These are phyloP conservation scores for Calameuta filiformis DNA, from an alignment of 2,888 invertebrate species.

Conservation along the genomic window DNA sequence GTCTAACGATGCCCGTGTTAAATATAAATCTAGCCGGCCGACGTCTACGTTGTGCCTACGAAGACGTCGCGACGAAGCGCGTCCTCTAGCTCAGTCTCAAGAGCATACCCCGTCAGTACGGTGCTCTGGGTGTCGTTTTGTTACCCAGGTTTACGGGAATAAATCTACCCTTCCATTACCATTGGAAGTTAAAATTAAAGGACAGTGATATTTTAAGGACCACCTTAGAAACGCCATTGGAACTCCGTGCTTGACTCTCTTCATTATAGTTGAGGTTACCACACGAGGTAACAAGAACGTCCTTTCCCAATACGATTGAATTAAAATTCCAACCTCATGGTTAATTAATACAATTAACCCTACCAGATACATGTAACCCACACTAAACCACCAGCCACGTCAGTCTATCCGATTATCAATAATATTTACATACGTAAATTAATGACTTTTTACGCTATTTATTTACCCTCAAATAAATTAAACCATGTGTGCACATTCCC, in stretches of 20 bases:
- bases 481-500: background rate
- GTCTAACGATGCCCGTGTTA: constrained; percentile 48
- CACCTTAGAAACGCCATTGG: background rate
- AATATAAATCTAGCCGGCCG: constrained; percentile 62
- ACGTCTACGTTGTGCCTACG: constrained; percentile 49
- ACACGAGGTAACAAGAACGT: background rate
- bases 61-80: constrained; percentile 44
- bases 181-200: constrained; percentile 3
- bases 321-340: background rate
- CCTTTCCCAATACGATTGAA: background rate
- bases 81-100: constrained; percentile 66
- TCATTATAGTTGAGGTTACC: background rate
- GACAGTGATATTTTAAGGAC: constrained; percentile 10
- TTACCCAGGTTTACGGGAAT: constrained; percentile 5
- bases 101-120: constrained; percentile 58
- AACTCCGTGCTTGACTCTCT: background rate
- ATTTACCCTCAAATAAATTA: constrained; percentile 10
- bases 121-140: constrained; percentile 36
- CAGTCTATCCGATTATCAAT: background rate
- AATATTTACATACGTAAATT: background rate
- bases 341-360: background rate
- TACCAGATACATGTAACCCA: background rate
- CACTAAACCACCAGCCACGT: background rate
- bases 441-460: constrained; percentile 17
- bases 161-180: constrained; percentile 1